Evolutionary conservation across 2,797 vertebrate species (phyloP).

Genomic region (Botia almorhae): DNA sequence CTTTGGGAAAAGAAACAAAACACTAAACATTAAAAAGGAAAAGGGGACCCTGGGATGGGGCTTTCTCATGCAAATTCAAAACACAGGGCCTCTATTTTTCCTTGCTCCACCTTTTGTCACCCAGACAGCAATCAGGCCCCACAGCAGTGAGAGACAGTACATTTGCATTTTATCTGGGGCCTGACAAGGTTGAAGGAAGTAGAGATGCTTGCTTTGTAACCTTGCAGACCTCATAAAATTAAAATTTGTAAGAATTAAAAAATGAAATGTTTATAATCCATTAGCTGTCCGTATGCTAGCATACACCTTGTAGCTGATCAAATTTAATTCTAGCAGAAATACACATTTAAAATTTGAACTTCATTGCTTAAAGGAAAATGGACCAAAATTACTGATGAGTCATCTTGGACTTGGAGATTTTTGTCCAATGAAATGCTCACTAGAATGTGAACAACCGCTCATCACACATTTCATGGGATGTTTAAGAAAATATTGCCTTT

Average conservation of each 20-base stretch:
- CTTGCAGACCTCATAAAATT: not conserved
- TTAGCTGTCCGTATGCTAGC: not conserved
- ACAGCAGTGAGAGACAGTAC: conserved; percentile 47
- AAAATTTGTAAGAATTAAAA: not conserved
- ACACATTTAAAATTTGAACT: no score
- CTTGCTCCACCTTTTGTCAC: conserved; percentile 59
- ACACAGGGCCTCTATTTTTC: conserved; percentile 61
- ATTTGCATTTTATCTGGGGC: conserved; percentile 61
- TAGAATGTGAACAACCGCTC: not conserved
- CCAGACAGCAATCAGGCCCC: conserved; percentile 57
- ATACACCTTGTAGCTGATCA: not conserved
- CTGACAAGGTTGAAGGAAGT: conserved; percentile 47
- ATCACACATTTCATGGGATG: not conserved
- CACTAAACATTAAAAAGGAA: conserved; percentile 61
- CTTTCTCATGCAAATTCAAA: conserved; percentile 75
- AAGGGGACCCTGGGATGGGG: conserved; percentile 50
- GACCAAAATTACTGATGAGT: not conserved
- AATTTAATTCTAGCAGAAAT: no score
- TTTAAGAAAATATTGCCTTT: not conserved
- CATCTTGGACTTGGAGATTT: not conserved
- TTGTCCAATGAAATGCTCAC: not conserved
- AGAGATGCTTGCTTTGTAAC: conserved; percentile 1
- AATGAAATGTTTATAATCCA: not conserved
- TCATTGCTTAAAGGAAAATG: not conserved
- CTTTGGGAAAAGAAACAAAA: conserved; percentile 39